A percentile compares a stretch with the other conserved stretches of the same genome.
phyloP scores from a whole-genome alignment of 2,113 vertebrate genomes.

The Elgaria multicarinata region DNA sequence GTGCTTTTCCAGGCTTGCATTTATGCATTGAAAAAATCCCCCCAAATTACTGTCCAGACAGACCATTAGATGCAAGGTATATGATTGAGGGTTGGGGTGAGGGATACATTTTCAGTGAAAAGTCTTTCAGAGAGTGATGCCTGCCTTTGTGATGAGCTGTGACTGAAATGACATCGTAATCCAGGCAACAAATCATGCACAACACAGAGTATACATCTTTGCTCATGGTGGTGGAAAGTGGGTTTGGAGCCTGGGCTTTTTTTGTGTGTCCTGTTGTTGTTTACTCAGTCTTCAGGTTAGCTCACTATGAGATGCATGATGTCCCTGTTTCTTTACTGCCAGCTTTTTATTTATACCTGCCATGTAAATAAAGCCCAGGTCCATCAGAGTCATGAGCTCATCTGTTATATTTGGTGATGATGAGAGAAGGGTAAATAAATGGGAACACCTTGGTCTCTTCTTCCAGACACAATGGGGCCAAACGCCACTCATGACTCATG shows the following conservation, averaged over 20 bases:
- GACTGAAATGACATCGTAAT: slow-evolving; percentile 8
- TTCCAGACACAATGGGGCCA: slow-evolving; percentile 48
- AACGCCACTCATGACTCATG: slow-evolving; percentile 12
- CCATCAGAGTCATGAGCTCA: slow-evolving; percentile 68
- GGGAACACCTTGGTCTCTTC: slow-evolving; percentile 27
- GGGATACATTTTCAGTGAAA: neutral
- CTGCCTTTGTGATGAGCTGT: neutral
- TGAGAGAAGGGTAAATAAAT: slow-evolving; percentile 70
- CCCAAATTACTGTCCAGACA: neutral
- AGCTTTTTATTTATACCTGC: slow-evolving; percentile 71
- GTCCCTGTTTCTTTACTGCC: slow-evolving; percentile 29
- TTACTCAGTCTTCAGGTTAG: slow-evolving; percentile 21
- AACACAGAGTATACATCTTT: neutral
- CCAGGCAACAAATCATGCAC: neutral
- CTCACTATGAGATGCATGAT: slow-evolving; percentile 41
- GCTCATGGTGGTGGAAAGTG: neutral
- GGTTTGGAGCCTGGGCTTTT: neutral
- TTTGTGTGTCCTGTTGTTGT: slow-evolving; percentile 21
- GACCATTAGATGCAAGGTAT: neutral
- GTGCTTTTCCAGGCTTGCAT: neutral
- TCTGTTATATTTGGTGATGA: slow-evolving; percentile 72
- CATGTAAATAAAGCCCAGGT: slow-evolving; percentile 64
- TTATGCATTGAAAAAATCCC: neutral
- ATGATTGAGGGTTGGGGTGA: neutral
- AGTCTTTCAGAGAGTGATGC: neutral